These are phyloP conservation scores for Cyclargus thomasi DNA, from an alignment of 1,140 invertebrate species.

Conservation along the genomic window DNA sequence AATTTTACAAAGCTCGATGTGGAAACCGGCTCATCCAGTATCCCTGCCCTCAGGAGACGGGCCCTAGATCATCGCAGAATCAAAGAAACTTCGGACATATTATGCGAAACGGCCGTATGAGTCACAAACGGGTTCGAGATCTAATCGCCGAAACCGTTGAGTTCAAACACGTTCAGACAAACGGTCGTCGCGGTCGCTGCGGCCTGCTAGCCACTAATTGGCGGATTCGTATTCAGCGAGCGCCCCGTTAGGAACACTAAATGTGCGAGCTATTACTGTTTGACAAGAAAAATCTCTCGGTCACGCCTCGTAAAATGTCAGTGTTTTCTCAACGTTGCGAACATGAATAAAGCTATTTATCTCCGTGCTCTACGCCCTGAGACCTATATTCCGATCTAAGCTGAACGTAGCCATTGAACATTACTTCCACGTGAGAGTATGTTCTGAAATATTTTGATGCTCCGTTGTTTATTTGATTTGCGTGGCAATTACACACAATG, in stretches of 20 bases:
- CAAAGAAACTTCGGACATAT: neutral
- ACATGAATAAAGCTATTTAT: neutral
- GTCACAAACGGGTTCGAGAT: constrained; percentile 39
- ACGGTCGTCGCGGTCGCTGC: constrained; percentile 34
- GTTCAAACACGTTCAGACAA: constrained; percentile 44
- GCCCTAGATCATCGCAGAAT: neutral
- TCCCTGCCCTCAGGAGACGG: neutral
- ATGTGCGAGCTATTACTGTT: constrained; percentile 8
- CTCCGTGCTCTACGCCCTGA: neutral
- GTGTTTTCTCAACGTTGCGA: constrained; percentile 2
- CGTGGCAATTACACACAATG: neutral
- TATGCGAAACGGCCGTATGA: constrained; percentile 28
- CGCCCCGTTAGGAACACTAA: constrained; percentile 18
- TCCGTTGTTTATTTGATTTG: neutral
- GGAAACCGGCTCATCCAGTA: neutral
- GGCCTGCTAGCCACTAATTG: constrained; percentile 40
- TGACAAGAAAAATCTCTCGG: neutral
- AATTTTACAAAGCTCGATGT: neutral
- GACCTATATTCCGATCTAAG: neutral
- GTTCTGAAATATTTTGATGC: neutral
- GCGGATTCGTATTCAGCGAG: constrained; percentile 36
- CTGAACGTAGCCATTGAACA: neutral
- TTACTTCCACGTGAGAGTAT: neutral
- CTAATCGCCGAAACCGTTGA: constrained; percentile 56
- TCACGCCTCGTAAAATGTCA: constrained; percentile 2